Percentiles rank a stretch among this genome's conserved stretches.
Conservation (phyloP, 2,797 vertebrate species). For the Malacoctenus gilli region DNA sequence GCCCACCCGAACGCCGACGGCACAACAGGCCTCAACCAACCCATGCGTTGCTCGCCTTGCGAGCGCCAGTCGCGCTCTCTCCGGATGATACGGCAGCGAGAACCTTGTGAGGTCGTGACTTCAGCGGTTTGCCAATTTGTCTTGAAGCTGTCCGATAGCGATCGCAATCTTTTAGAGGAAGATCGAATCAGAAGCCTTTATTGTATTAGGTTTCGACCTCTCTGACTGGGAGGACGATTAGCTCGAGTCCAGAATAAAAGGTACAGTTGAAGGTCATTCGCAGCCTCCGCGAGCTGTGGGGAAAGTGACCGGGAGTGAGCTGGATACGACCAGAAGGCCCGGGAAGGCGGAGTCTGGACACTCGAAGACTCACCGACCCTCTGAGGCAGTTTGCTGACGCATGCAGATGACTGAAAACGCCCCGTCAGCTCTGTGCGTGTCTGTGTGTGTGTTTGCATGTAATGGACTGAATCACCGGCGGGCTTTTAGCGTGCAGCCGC, state of each 20-base stretch:
- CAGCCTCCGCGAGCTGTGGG: not conserved
- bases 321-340: not conserved
- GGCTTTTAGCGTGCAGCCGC: conserved; percentile 24
- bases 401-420: conserved; percentile 37
- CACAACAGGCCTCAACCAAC: too few species aligned
- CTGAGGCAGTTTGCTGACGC: conserved; percentile 44
- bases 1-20: too few species aligned
- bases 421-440: conserved; percentile 47
- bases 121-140: too few species aligned
- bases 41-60: too few species aligned
- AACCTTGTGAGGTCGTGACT: not conserved
- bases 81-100: too few species aligned
- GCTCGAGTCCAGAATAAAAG: too few species aligned
- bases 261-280: not conserved
- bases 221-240: too few species aligned
- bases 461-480: conserved; percentile 39
- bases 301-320: conserved; percentile 2
- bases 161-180: too few species aligned
- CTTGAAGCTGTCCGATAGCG: too few species aligned
- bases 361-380: conserved; percentile 33
- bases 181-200: too few species aligned
- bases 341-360: conserved; percentile 7
- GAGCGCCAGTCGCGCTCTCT: too few species aligned
- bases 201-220: too few species aligned
- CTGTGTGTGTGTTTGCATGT: conserved; percentile 11